Percentiles rank a stretch among this genome's conserved stretches.
Conservation (phyloP, 2,888 invertebrate species). For the Periphyllus acericola region DNA sequence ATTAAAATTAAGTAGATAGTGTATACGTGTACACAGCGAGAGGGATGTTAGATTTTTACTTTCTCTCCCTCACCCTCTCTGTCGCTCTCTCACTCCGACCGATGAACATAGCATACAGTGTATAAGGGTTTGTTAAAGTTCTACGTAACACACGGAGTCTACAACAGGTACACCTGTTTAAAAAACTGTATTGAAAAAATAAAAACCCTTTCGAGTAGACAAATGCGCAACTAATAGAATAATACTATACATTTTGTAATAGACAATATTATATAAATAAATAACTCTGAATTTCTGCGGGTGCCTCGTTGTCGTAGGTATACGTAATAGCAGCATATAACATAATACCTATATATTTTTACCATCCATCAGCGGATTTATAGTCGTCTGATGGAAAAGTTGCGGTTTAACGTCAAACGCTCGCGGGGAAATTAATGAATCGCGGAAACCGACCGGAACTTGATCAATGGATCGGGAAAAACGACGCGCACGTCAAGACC, state of each 20-base stretch:
- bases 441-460: constrained; percentile 45
- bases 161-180: too few relatives aligned
- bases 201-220: too few relatives aligned
- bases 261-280: not conserved
- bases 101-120: not conserved
- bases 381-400: constrained; percentile 22
- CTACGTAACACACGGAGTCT: too few relatives aligned
- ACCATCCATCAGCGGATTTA: constrained; percentile 55
- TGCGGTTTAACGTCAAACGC: constrained; percentile 48
- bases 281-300: not conserved
- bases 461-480: constrained; percentile 47
- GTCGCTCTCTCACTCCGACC: not conserved
- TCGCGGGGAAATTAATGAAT: constrained; percentile 45
- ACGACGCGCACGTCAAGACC: not conserved
- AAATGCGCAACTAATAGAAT: too few relatives aligned
- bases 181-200: too few relatives aligned
- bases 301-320: not conserved
- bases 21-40: not conserved
- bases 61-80: too few relatives aligned
- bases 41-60: not conserved
- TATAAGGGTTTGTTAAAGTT: not conserved
- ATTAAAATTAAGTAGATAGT: constrained; percentile 51
- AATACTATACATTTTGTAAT: too few relatives aligned
- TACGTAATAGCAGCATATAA: too few relatives aligned
- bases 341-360: not conserved